phyloP scores from a whole-genome alignment of 2,113 vertebrate genomes.

The Nesoenas mayeri region DNA sequence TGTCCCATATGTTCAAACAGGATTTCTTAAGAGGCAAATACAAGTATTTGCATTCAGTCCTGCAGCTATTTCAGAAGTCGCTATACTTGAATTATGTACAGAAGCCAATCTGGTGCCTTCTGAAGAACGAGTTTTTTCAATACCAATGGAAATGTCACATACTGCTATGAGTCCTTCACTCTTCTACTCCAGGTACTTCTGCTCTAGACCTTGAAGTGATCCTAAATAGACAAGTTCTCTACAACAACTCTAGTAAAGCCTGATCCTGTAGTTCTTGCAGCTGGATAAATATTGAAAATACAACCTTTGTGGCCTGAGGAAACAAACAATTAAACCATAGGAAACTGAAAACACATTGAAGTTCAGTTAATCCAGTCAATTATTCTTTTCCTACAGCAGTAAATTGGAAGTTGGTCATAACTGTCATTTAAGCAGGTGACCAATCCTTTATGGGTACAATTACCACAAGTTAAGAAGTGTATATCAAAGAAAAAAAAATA shows the following conservation, averaged over 20 bases:
- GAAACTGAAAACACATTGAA: not conserved
- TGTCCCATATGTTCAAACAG: not conserved
- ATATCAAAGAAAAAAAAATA: no score
- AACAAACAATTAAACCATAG: not conserved
- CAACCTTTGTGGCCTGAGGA: not conserved
- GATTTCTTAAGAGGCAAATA: not conserved
- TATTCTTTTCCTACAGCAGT: not conserved
- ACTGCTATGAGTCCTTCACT: not conserved
- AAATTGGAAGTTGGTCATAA: not conserved
- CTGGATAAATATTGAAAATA: not conserved
- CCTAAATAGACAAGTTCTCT: not conserved
- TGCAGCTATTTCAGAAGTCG: not conserved
- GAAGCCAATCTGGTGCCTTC: not conserved
- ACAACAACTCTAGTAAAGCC: not conserved
- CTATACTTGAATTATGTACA: not conserved
- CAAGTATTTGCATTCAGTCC: not conserved
- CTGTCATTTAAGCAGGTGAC: not conserved
- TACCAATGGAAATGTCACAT: not conserved
- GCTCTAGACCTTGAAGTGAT: not conserved
- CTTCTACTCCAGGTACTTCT: not conserved
- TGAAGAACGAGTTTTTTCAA: not conserved
- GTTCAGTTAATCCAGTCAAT: not conserved
- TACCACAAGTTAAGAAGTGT: not conserved
- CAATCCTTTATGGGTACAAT: not conserved
- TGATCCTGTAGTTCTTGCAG: not conserved